Evolutionary conservation across 1,140 invertebrate genomes (phyloP).

Genomic region (Anastrepha obliqua): DNA sequence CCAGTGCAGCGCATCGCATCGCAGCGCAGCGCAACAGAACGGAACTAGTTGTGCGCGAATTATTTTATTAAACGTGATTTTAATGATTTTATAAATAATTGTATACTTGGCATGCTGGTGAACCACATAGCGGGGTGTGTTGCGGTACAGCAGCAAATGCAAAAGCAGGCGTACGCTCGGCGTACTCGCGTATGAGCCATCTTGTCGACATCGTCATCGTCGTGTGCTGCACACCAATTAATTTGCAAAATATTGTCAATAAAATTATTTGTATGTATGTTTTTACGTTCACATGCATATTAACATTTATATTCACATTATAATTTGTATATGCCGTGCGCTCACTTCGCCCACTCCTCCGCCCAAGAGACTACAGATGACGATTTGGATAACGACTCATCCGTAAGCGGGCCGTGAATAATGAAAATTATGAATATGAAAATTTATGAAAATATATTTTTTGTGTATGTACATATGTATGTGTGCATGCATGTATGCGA

Average conservation of each 20-base stretch:
- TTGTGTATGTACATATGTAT: background rate
- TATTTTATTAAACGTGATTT: conserved; percentile 51
- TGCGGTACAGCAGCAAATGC: too few relatives aligned
- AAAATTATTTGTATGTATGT: conserved; percentile 9
- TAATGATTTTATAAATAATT: conserved; percentile 44
- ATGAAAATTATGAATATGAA: conserved; percentile 12
- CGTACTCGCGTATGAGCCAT: background rate
- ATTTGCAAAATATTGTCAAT: conserved; percentile 50
- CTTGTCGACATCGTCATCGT: background rate
- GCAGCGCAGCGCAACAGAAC: background rate
- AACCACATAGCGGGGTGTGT: background rate
- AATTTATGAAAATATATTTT: conserved; percentile 23
- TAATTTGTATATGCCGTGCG: background rate
- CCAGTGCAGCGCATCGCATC: background rate
- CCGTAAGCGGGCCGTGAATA: background rate
- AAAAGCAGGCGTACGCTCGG: too few relatives aligned
- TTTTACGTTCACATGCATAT: conserved; percentile 27
- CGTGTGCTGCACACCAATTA: background rate
- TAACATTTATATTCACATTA: conserved; percentile 45
- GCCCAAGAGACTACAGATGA: background rate
- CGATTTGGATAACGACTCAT: background rate
- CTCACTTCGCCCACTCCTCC: background rate
- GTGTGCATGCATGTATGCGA: background rate
- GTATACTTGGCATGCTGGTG: background rate
- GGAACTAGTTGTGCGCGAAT: background rate